Evolutionary conservation across 2,888 invertebrate species (phyloP).

Genomic region (Malthinus flaveolus): DNA sequence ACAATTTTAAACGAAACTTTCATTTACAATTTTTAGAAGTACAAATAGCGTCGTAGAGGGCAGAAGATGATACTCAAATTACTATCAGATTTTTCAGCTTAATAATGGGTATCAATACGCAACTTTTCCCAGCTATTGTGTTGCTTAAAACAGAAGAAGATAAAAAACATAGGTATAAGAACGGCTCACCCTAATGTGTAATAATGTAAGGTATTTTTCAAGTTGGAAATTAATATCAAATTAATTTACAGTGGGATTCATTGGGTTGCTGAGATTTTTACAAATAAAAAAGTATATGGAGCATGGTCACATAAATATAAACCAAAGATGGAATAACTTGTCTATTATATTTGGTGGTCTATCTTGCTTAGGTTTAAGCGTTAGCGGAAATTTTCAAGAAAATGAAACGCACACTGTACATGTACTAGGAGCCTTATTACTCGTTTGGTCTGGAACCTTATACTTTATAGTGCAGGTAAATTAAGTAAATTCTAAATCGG

Average conservation of each 20-base stretch:
- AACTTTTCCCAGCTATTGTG: background rate
- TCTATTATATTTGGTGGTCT: constrained; percentile 32
- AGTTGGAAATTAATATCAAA: background rate
- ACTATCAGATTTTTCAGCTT: background rate
- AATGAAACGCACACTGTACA: constrained; percentile 74
- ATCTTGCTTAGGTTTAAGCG: constrained; percentile 66
- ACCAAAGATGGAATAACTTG: constrained; percentile 7
- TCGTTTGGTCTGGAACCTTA: constrained; percentile 39
- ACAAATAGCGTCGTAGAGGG: too few species aligned
- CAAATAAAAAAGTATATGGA: constrained; percentile 4
- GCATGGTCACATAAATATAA: background rate
- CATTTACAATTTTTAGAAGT: too few species aligned
- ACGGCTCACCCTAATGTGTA: too few species aligned
- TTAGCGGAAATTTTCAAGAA: constrained; percentile 75
- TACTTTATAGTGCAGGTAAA: constrained; percentile 80
- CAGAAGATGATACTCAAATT: background rate
- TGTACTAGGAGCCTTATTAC: constrained; percentile 65
- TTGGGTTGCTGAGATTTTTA: background rate
- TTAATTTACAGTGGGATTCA: background rate
- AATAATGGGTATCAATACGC: background rate
- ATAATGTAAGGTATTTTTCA: too few species aligned
- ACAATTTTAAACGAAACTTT: too few species aligned
- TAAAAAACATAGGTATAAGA: too few species aligned
- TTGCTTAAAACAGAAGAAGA: background rate
- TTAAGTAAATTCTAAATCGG: background rate